Evolutionary conservation across 2,888 invertebrate species (phyloP), one percentile per base, ranked within the genome.

Genomic region (Phaedon cochleariae): DNA sequence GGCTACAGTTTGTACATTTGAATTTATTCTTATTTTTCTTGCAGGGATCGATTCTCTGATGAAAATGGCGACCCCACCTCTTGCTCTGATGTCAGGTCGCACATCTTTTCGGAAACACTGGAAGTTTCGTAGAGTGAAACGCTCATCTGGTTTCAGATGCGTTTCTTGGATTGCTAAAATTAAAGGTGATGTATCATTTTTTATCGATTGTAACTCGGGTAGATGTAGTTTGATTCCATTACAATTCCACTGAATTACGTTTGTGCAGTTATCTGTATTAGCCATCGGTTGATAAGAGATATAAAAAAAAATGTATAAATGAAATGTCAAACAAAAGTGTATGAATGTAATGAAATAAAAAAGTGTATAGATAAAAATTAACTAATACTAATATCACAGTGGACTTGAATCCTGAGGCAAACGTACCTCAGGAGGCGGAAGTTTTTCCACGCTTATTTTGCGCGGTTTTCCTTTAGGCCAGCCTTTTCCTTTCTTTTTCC

Each of bases 1-100:
- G 18, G 48, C 48, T 48, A 48, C 48, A 48, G 48, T 17, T 48
- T 48, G 48, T 17, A 48, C 12, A 3, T 10, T 17, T 2, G 17
- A 20, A 3, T 48, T 15, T 48, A 15, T 2, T 48, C 21, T 15
- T 48, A 15, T 48, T 48, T 48, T 7, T 17, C 17, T 48, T 17
- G 48, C 48, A 48, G 48, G 48, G 21, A 48, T 17, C 48, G 48
- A 17, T 18, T 48, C 17, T 48, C 17, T 48, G n/a, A 48, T 48
- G 7, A 48, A 48, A 17, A 48, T 52, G n/a, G 52, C 52, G 5
- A 46, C 48, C 1, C 31, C 58, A 17, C 29, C 46, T n/a, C 26
- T 12, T 3, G 58, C 22, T 46, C 45, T 58, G 15, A 6, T 5
- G 12, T 21, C 9, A 22, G 18, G 48, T 18, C 26, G 21, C 10